phyloP scores from a whole-genome alignment of 2,113 vertebrate species.

The Syngnathus typhle region DNA sequence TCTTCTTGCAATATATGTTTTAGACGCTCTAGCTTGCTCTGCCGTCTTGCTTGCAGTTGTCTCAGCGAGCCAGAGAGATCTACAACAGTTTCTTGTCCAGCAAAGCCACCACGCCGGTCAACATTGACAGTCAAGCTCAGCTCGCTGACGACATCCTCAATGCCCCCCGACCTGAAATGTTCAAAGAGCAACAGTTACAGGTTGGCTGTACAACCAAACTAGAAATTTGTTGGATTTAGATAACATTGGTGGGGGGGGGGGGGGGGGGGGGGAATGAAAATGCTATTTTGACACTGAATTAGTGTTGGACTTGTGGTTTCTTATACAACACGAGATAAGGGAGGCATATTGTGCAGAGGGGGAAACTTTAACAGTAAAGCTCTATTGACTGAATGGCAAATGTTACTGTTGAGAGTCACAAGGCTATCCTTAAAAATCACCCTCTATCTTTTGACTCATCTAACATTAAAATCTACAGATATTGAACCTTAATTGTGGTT shows the following conservation, averaged over 20 bases:
- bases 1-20: neutral
- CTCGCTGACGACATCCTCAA: constrained; percentile 90
- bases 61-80: constrained; percentile 91
- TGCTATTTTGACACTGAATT: constrained; percentile 6
- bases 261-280: constrained; percentile 6
- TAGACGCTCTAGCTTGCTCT: neutral
- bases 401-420: constrained; percentile 52
- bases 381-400: constrained; percentile 41
- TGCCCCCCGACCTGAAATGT: constrained; percentile 91
- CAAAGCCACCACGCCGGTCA: constrained; percentile 93
- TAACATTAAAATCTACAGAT: constrained; percentile 14
- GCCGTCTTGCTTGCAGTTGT: constrained; percentile 68
- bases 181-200: constrained; percentile 96
- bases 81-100: constrained; percentile 93
- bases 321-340: constrained; percentile 15
- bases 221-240: neutral
- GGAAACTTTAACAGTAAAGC: constrained; percentile 22
- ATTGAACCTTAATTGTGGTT: neutral
- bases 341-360: constrained; percentile 3
- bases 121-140: constrained; percentile 96
- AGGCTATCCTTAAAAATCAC: constrained; percentile 10
- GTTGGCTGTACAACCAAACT: constrained; percentile 51
- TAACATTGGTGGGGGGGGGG: constrained; percentile 8
- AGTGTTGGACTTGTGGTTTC: neutral
- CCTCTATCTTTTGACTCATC: constrained; percentile 24